phyloP scores from a whole-genome alignment of 2,113 vertebrate species.

The Leucosticte australis region DNA sequence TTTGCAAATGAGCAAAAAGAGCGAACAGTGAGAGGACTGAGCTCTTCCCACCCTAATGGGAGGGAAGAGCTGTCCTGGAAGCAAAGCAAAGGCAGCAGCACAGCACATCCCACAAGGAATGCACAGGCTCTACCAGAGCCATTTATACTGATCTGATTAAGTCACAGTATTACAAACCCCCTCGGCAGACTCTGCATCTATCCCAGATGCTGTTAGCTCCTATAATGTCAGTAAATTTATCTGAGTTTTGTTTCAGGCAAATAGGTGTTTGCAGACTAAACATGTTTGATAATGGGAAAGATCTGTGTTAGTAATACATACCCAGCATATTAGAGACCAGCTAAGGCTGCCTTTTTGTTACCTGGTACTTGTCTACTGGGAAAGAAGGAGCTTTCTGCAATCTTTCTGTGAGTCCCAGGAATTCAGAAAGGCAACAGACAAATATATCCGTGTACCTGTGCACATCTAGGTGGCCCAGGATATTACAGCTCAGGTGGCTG shows the following conservation, averaged over 20 bases:
- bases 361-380: background rate
- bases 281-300: background rate
- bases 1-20: background rate
- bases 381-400: background rate
- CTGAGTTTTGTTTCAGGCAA: background rate
- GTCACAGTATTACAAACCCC: background rate
- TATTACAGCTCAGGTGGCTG: background rate
- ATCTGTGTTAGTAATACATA: background rate
- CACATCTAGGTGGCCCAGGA: background rate
- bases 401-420: background rate
- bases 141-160: background rate
- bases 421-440: background rate
- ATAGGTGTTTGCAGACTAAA: background rate
- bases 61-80: background rate
- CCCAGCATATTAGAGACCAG: background rate
- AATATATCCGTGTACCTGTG: accelerated
- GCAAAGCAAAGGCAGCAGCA: background rate
- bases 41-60: background rate
- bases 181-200: background rate
- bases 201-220: background rate
- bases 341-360: background rate
- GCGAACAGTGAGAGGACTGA: background rate
- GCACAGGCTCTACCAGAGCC: background rate
- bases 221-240: background rate
- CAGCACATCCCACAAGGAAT: background rate